Base-by-base conservation (phyloP, 1,140 invertebrate genomes). In the Drosophila burlai region DNA sequence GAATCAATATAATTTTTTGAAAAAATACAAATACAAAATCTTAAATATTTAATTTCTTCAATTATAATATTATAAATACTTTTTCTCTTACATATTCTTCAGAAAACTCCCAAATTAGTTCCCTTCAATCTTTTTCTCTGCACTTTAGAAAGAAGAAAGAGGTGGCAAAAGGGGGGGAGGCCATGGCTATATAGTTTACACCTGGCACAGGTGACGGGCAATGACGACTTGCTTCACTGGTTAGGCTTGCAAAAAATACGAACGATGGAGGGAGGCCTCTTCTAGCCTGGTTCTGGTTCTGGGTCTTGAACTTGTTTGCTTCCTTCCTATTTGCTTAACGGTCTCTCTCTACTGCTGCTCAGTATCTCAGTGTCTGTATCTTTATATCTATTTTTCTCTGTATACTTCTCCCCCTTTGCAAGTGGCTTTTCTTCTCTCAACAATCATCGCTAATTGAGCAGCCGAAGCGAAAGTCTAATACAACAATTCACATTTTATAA, bases 251-350 rank as follows among this genome's bases (percentile, higher is more conserved):
- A 71, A 71, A 64, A 61, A 42, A 50, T 45, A 34, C 29, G 58
- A 49, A 24, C 21, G 38, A n/a, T 40, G 54, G 54, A 55, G 54
- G 54, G 46, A 60, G 45, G 68, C 67, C 67, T 49, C 42, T 34
- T 69, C 40, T 71, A 50, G 63, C 65, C 60, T 62, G 64, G 81
- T 83, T 69, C 76, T 83, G 58, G 72, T 76, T 67, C 59, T 78
- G 73, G 76, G 64, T 79, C 83, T 83, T 68, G 77, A 57, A 81
- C 55, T 73, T 66, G 80, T 85, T 62, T 66, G 72, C 89, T 89
- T 90, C 85, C 85, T 89, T 89, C 86, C 85, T 90, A 89, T 89
- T 90, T 90, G 79, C 81, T 73, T 89, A 89, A 89, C 85, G 85
- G 85, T 60, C 50, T 13, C 26, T 49, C 46, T 47, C 18, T 13